Evolutionary conservation across 2,113 vertebrate species (phyloP).

Genomic region (Alaudala cheleensis): DNA sequence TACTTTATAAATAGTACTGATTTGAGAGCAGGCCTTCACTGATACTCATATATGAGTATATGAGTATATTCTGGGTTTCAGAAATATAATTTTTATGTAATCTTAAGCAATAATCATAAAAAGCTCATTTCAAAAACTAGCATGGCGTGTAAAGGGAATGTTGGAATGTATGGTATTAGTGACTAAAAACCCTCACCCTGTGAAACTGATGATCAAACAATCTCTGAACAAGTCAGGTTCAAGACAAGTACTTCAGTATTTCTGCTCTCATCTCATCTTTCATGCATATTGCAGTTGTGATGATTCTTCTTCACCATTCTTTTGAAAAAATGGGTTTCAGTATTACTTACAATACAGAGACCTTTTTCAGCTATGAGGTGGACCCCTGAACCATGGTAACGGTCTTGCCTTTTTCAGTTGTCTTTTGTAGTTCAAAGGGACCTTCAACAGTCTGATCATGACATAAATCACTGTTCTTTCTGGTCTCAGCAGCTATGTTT

Average conservation of each 20-base stretch:
- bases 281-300: neutral
- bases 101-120: neutral
- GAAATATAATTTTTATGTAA: neutral
- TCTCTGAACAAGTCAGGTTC: neutral
- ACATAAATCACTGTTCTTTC: neutral
- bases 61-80: too few relatives aligned
- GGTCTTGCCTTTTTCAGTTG: neutral
- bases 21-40: neutral
- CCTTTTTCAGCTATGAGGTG: neutral
- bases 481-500: neutral
- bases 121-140: neutral
- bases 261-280: neutral
- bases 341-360: neutral
- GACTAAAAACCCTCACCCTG: accelerated
- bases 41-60: neutral
- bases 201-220: neutral
- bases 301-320: neutral
- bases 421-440: neutral
- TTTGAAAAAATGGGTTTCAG: neutral
- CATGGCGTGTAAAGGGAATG: neutral
- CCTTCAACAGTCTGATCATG: neutral
- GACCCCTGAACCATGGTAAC: neutral
- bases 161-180: neutral
- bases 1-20: neutral
- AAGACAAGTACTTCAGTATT: neutral